phyloP scores from a whole-genome alignment of 2,113 vertebrate species.

The Pygathrix nemaeus region DNA sequence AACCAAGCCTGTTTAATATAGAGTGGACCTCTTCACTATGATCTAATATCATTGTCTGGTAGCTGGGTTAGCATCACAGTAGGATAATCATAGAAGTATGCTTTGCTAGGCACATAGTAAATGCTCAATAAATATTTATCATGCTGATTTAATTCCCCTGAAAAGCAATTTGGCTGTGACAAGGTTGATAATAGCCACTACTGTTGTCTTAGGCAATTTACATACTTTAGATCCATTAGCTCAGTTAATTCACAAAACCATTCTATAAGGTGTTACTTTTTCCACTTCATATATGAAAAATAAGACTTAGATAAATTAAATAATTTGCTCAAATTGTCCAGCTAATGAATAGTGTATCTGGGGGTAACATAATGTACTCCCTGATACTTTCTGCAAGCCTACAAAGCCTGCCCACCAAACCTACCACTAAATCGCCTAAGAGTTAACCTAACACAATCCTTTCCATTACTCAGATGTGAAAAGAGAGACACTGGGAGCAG shows the following conservation, averaged over 20 bases:
- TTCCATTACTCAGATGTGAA: background rate
- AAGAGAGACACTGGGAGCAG: fast-evolving
- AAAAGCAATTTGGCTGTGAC: background rate
- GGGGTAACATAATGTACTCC: background rate
- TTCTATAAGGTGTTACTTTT: background rate
- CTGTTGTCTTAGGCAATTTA: slow-evolving; percentile 36
- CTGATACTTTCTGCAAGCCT: background rate
- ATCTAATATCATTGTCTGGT: background rate
- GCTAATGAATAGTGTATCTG: background rate
- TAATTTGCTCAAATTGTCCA: background rate
- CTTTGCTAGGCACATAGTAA: background rate
- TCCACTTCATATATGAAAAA: background rate
- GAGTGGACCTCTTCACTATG: background rate
- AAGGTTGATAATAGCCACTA: background rate
- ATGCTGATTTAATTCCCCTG: background rate
- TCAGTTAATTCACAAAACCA: slow-evolving; percentile 34
- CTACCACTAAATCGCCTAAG: background rate
- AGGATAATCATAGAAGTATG: background rate
- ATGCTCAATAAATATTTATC: background rate
- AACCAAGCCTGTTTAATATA: background rate
- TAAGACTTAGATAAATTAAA: background rate
- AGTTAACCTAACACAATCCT: background rate
- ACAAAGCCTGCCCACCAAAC: background rate
- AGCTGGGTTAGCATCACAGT: background rate
- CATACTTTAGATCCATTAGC: background rate